A percentile compares a stretch with the other conserved stretches of the same genome.
Evolutionary conservation across 2,888 invertebrate species (phyloP).

Genomic region (Drosophila incognita): DNA sequence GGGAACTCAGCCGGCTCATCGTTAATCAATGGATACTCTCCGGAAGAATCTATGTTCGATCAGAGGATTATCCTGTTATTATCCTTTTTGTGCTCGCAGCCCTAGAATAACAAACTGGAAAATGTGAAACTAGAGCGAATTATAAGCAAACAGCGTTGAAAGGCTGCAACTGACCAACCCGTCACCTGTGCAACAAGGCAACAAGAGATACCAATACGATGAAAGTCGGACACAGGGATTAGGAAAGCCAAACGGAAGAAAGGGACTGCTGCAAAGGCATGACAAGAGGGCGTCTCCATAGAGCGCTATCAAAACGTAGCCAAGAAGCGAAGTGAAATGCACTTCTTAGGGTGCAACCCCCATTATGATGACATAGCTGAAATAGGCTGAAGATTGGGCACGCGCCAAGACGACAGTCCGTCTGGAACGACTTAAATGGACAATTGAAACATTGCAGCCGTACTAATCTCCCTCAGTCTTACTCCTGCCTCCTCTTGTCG

Average conservation of each 20-base stretch:
- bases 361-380: neutral
- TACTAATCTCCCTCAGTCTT: neutral
- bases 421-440: neutral
- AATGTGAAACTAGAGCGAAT: neutral
- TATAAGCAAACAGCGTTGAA: neutral
- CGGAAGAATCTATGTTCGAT: neutral
- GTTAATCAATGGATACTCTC: neutral
- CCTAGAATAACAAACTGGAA: neutral
- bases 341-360: neutral
- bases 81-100: neutral
- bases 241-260: neutral
- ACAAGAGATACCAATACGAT: too few species aligned
- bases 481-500: neutral
- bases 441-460: neutral
- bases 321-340: neutral
- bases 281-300: neutral
- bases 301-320: neutral
- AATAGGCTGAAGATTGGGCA: neutral
- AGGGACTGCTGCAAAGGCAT: neutral
- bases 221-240: neutral
- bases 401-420: neutral
- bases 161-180: too few species aligned
- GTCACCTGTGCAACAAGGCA: too few species aligned
- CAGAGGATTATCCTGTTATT: neutral
- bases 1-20: neutral